These are phyloP conservation scores for Hippocampus guttulatus DNA, from an alignment of 2,113 vertebrate genomes.

Conservation along the genomic window DNA sequence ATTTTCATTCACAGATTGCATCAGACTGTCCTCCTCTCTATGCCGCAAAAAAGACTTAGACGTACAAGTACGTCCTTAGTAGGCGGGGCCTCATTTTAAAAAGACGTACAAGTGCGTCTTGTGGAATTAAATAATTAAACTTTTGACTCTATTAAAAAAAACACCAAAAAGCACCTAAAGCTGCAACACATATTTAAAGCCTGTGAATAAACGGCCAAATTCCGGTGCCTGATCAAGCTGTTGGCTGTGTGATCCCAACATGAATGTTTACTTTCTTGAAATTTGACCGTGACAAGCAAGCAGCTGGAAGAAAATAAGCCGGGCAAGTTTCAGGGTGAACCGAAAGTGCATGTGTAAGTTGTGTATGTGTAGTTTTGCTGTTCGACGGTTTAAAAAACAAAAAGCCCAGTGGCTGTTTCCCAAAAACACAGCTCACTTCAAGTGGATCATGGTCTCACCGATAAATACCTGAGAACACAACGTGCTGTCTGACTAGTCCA, in stretches of 20 bases:
- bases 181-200: neutral
- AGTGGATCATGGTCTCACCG: constrained; percentile 48
- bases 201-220: neutral
- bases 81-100: too few species aligned
- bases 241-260: neutral
- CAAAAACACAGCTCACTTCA: constrained; percentile 29
- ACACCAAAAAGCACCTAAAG: too few species aligned
- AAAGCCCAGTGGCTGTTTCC: constrained; percentile 43
- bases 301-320: constrained; percentile 31
- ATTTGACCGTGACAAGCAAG: constrained; percentile 33
- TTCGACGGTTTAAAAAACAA: constrained; percentile 7
- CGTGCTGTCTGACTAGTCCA: constrained; percentile 42
- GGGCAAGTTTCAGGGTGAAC: constrained; percentile 20
- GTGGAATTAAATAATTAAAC: neutral
- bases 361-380: constrained; percentile 44
- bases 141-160: neutral
- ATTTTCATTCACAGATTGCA: too few species aligned
- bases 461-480: constrained; percentile 56
- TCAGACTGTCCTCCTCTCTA: too few species aligned
- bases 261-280: constrained; percentile 39
- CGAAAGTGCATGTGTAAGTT: constrained; percentile 38
- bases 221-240: constrained; percentile 1
- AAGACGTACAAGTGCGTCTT: too few species aligned
- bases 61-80: too few species aligned
- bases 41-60: too few species aligned